Evolutionary conservation across 2,797 vertebrate genomes (phyloP), one percentile per base, ranked within the genome.

Genomic region (Oreochromis grahami): DNA sequence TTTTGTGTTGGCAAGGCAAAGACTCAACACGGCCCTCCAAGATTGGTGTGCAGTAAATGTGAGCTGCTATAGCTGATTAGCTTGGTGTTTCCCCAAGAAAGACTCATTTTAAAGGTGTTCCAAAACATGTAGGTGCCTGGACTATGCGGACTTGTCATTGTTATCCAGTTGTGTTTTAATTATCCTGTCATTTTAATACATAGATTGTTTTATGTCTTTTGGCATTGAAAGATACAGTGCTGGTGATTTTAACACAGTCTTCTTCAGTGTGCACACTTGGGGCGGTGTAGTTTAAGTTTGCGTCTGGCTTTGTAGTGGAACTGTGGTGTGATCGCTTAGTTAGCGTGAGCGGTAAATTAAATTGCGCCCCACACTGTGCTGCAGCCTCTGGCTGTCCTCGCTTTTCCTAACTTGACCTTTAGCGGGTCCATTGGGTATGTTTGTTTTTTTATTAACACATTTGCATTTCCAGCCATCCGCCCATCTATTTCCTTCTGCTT

Each of bases 21-120:
- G 0, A 24, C 41, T 70, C 13, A 68, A 26, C 13, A 2, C 0
- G 0, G 8, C 14, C 1, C 38, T 45, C 21, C 14, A 45, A 70
- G 14, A 45, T 7, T 17, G 8, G 45, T 7, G 41, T 45, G 21
- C 51, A 21, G 51, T 21, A 51, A 51, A 51, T 21, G 8, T n/a
- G 48, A 51, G 8, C 8, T n/a, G 19, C 50, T 51, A n/a, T n/a
- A n/a, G 48, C 48, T 50, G 50, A n/a, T 9, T n/a, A 51, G 50
- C 19, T n/a, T 8, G 19, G n/a, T 21, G n/a, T 70, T 45, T 70
- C 65, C 21, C 14, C 14, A 26, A 45, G 41, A 70, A 21, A 45
- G 21, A 45, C 65, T 70, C 2, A 26, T 15, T 38, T 68, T 24
- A 68, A 68, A 68, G 63, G 14, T 0, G 1, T 68, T 43, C n/a